Evolutionary conservation across 2,797 vertebrate species (phyloP), one percentile per base, ranked within the genome.

Genomic region (Dermochelys coriacea): DNA sequence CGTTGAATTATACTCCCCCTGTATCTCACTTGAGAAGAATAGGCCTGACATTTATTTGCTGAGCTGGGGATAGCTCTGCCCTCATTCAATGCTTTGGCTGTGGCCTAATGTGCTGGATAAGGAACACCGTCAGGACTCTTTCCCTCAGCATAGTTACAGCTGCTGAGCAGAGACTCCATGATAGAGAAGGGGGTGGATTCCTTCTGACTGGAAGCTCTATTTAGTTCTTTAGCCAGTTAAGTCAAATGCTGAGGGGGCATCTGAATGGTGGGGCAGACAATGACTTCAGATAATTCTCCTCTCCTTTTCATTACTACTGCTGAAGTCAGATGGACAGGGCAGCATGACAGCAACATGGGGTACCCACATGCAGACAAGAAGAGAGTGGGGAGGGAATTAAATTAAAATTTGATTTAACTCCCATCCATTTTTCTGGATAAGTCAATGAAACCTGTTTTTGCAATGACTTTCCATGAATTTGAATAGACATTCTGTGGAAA

Each of bases 51-150:
- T 57, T 12, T 59, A 29, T 29, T 59, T 50, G 78, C 37, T 59
- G 68, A 57, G 45, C 10, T 0, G 2, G 57, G 59, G n/a, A 16
- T 52, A 52, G 45, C 25, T 79, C 59, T 85, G 49, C 12, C 0
- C 0, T 19, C 25, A 6, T 51, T 74, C 41, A 51, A 29, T 27
- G 78, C 86, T 93, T 57, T 87, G 52, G 64, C 77, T 1, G 0
- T 75, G 68, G 86, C 27, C 55, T 6, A 0, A 71, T n/a, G 3
- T n/a, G 41, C 84, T 85, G 68, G 14, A 29, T 29, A 59, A 59
- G 71, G 31, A 92, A 50, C 0, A 0, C 21, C 5, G 0, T 0
- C 41, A 41, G 71, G 50, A 50, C 59, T 71, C 59, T 23, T 64
- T n/a, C 5, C 31, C n/a, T 55, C 55, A 57, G 25, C 55, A 57